phyloP scores from a whole-genome alignment of 2,888 invertebrate genomes.

The Ctenicera cuprea region DNA sequence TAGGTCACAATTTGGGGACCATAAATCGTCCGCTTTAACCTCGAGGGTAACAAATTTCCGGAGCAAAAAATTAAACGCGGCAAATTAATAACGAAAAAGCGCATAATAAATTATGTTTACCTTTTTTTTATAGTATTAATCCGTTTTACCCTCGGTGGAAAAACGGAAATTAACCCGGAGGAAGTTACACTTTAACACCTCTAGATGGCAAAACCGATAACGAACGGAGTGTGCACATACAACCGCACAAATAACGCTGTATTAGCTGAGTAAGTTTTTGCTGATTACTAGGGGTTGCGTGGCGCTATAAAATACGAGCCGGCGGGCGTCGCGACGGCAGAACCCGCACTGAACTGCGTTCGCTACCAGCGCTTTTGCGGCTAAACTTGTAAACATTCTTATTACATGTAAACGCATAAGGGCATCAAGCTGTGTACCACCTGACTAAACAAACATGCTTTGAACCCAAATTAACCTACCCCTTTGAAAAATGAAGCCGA shows the following conservation, averaged over 20 bases:
- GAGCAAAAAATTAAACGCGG: constrained; percentile 20
- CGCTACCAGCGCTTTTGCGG: constrained; percentile 51
- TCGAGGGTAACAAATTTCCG: constrained; percentile 20
- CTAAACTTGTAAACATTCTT: constrained; percentile 50
- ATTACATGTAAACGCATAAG: constrained; percentile 50
- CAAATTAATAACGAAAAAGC: constrained; percentile 31
- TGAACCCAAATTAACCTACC: constrained; percentile 32
- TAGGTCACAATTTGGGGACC: constrained; percentile 3
- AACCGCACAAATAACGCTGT: constrained; percentile 39
- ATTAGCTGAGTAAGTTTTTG: constrained; percentile 49
- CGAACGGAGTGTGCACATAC: constrained; percentile 38
- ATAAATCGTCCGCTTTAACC: constrained; percentile 22
- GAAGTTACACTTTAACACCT: constrained; percentile 44
- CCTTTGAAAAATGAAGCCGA: constrained; percentile 30
- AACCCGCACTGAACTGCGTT: constrained; percentile 46
- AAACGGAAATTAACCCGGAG: constrained; percentile 22
- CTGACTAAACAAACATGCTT: constrained; percentile 43
- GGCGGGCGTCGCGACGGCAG: constrained; percentile 51
- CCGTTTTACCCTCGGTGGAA: constrained; percentile 11
- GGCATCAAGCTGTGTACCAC: constrained; percentile 46
- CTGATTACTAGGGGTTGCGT: constrained; percentile 50
- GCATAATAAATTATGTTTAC: constrained; percentile 26
- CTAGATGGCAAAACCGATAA: constrained; percentile 41
- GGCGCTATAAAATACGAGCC: constrained; percentile 47
- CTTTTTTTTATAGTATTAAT: constrained; percentile 28